Conservation (phyloP, 23 tunicate genomes). For the Styela clava region DNA sequence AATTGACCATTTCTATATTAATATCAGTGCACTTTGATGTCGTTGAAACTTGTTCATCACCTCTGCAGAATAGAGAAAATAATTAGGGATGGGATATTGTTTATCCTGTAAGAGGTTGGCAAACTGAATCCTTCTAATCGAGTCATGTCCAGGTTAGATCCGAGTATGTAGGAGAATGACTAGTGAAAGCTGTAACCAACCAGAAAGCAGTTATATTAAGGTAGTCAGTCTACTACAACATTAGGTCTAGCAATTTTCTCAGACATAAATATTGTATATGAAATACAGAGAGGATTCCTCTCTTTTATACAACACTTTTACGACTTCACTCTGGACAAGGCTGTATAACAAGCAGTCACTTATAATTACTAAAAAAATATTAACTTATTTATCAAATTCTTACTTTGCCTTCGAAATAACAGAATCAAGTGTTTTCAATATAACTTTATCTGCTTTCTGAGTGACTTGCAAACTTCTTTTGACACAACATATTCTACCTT, state of each 20-base stretch:
- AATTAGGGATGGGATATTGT: slow-evolving; percentile 32
- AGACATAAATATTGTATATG: no score
- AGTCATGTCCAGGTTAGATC: neutral
- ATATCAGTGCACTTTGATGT: slow-evolving; percentile 80
- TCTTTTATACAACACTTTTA: no score
- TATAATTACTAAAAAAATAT: no score
- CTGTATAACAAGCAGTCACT: no score
- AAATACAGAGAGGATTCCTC: no score
- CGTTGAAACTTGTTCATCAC: slow-evolving; percentile 59
- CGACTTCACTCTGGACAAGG: no score
- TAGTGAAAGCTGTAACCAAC: neutral
- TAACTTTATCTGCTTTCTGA: slow-evolving; percentile 18
- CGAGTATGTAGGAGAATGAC: neutral
- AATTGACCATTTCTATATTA: slow-evolving; percentile 63
- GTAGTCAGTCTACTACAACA: no score
- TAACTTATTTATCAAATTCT: no score
- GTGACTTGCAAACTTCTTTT: slow-evolving; percentile 12
- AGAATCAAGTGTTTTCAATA: slow-evolving; percentile 71
- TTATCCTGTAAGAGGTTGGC: no score
- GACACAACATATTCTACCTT: neutral
- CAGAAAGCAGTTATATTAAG: no score
- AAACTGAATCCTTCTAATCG: no score
- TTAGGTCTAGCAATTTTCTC: no score
- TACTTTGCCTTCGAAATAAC: slow-evolving; percentile 44
- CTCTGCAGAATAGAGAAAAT: slow-evolving; percentile 18